Evolutionary conservation across 2,797 vertebrate genomes (phyloP), one percentile per base, ranked within the genome.

Genomic region (Myotis findleyi): DNA sequence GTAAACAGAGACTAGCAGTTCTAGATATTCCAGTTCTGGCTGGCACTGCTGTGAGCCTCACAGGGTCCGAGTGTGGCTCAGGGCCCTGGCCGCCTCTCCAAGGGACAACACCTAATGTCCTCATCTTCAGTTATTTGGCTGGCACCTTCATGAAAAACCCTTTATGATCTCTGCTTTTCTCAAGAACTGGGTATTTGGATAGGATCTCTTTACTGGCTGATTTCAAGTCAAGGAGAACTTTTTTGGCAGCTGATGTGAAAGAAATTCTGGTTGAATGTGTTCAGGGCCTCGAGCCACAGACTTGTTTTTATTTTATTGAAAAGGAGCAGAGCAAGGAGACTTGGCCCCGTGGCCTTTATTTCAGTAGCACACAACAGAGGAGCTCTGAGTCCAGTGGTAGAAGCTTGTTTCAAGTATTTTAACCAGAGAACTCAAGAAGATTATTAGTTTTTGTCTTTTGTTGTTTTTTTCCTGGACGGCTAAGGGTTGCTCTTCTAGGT

Each of bases 161-260:
- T 33, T 86, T 38, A 51, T 30, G 49, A n/a, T 16, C 69, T 91
- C 85, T 69, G 23, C 71, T 80, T 73, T 86, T 53, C 89, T 38
- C 0, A 14, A 47, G 71, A 0, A 38, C 18, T 73, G 49, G 73
- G 13, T 36, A 10, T 93, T 93, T 96, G 76, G 75, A 88, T 44
- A 76, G 7, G 82, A 68, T 53, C 36, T 68, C 38, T 23, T 76
- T 6, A 1, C 80, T 77, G 41, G 33, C 38, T 23, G 89, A 95
- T 89, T 86, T 47, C 25, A 94, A 87, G 95, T 93, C 88, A 87
- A 0, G 0, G 21, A 90, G 91, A 96, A 96, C 53, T 36, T 88
- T 93, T 92, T 92, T 87, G 87, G 90, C 95, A 93, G 59, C 73
- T 87, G 47, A 94, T 95, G 25, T 55, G 66, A 93, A 93, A 84